These are phyloP conservation scores for Chaetoderma sp. DNA, from an alignment of 2,888 invertebrate species.

Conservation along the genomic window DNA sequence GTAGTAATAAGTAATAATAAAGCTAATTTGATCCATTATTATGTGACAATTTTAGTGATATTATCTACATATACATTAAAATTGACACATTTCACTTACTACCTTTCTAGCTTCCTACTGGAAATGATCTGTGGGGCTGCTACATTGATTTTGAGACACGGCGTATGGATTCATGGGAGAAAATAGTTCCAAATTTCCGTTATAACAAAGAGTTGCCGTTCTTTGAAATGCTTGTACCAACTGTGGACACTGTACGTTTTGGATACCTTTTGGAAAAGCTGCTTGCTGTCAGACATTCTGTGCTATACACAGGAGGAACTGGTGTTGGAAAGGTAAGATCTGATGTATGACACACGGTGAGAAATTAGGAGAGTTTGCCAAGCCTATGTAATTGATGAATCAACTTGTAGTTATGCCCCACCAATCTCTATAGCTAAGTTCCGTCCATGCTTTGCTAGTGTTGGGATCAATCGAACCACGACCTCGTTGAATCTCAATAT, in stretches of 20 bases:
- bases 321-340: slow-evolving; percentile 82
- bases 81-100: too few species aligned
- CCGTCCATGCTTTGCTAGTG: too few species aligned
- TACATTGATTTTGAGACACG: slow-evolving; percentile 80
- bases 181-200: slow-evolving; percentile 80
- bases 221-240: slow-evolving; percentile 91
- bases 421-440: too few species aligned
- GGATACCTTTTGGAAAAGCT: slow-evolving; percentile 84
- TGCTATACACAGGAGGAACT: slow-evolving; percentile 90
- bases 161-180: slow-evolving; percentile 83
- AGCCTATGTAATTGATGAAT: neutral
- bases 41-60: too few species aligned
- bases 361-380: neutral
- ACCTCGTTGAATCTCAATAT: too few species aligned
- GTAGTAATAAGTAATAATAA: too few species aligned
- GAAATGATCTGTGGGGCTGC: slow-evolving; percentile 81
- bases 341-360: neutral
- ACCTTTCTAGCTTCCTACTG: slow-evolving; percentile 76
- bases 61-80: too few species aligned
- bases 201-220: slow-evolving; percentile 81
- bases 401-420: too few species aligned
- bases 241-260: slow-evolving; percentile 89
- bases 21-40: too few species aligned
- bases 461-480: too few species aligned
- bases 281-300: slow-evolving; percentile 80